These are phyloP conservation scores for Oryzias javanicus DNA, from an alignment of 2,113 vertebrate genomes.

Conservation along the genomic window DNA sequence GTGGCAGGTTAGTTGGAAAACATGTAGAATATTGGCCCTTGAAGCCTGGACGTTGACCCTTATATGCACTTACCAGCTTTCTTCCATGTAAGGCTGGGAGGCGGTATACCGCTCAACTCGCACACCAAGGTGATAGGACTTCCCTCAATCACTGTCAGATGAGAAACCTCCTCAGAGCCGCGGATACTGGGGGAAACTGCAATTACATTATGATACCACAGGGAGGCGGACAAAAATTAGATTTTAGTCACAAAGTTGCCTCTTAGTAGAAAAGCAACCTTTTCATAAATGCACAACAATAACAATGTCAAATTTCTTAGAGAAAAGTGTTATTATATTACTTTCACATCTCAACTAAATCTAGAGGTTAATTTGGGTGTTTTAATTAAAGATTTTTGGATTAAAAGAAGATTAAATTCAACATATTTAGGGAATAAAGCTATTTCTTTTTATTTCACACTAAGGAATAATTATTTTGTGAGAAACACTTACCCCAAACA, in stretches of 20 bases:
- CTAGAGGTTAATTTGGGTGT: too few relatives aligned
- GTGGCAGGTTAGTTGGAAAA: too few relatives aligned
- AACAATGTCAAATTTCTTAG: neutral
- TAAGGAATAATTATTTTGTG: neutral
- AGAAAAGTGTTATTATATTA: neutral
- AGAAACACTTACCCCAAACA: slow-evolving; percentile 86
- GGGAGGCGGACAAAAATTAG: slow-evolving; percentile 29
- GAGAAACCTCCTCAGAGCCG: slow-evolving; percentile 79
- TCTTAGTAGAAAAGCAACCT: neutral
- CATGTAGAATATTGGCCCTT: too few relatives aligned
- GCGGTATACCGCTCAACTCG: slow-evolving; percentile 94
- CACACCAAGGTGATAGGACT: slow-evolving; percentile 85
- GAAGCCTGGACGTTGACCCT: neutral
- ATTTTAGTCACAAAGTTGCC: neutral
- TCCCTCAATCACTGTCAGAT: slow-evolving; percentile 86
- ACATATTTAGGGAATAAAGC: too few relatives aligned
- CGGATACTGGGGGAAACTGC: slow-evolving; percentile 84
- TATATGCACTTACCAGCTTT: slow-evolving; percentile 81
- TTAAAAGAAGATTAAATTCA: too few relatives aligned
- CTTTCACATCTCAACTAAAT: too few relatives aligned
- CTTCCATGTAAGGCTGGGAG: slow-evolving; percentile 88
- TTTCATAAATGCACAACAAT: neutral
- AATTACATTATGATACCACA: slow-evolving; percentile 35
- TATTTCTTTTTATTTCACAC: neutral
- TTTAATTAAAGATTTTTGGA: too few relatives aligned